Percentiles rank a stretch among this genome's conserved stretches.
Evolutionary conservation across 2,797 vertebrate species (phyloP).

Genomic region (Zenarchopterus dispar): DNA sequence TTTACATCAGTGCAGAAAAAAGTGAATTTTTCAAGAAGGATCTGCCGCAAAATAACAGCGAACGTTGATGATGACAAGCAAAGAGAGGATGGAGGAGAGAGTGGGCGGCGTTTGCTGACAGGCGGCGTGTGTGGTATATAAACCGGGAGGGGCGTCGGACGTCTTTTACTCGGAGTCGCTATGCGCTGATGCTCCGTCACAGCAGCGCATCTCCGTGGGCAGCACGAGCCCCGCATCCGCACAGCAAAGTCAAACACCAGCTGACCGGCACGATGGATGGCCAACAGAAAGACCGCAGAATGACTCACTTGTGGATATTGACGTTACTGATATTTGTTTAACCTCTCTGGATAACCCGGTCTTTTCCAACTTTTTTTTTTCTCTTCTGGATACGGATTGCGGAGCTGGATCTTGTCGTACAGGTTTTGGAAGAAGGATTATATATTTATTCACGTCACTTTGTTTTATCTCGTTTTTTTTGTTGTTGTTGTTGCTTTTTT

Average conservation of each 20-base stretch:
- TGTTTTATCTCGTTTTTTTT: conserved; percentile 37
- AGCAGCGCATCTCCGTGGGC: conserved; percentile 64
- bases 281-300: conserved; percentile 80
- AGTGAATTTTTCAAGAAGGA: background rate
- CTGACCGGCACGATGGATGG: conserved; percentile 79
- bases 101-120: conserved; percentile 86
- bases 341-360: conserved; percentile 78
- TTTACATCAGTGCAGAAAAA: background rate
- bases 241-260: conserved; percentile 50
- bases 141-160: conserved; percentile 73
- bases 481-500: background rate
- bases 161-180: conserved; percentile 70
- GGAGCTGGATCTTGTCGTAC: conserved; percentile 70
- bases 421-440: conserved; percentile 75
- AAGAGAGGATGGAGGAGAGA: conserved; percentile 56
- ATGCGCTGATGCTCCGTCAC: conserved; percentile 72
- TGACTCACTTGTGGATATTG: conserved; percentile 85
- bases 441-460: conserved; percentile 75
- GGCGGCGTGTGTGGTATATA: conserved; percentile 88
- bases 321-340: conserved; percentile 80
- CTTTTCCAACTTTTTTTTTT: conserved; percentile 64
- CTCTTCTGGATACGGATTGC: conserved; percentile 72
- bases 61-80: conserved; percentile 11
- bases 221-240: conserved; percentile 61
- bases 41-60: background rate